phyloP scores from a whole-genome alignment of 2,888 invertebrate species.

The Drosophila histrio region DNA sequence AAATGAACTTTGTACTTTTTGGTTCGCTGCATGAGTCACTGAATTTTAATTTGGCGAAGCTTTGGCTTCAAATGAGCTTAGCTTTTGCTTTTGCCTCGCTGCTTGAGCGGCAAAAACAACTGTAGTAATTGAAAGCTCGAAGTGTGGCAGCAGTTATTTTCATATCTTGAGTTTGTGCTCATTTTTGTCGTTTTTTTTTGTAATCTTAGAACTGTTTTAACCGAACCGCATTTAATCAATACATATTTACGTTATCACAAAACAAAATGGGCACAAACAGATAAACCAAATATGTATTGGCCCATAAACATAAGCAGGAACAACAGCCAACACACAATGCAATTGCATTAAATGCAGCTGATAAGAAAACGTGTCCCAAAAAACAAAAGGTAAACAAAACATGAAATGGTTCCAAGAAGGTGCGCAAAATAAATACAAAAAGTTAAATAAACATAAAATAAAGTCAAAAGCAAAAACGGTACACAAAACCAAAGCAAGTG shows the following conservation, averaged over 20 bases:
- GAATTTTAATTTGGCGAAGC: conserved; percentile 11
- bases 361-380: conserved; percentile 39
- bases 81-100: conserved; percentile 11
- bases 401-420: conserved; percentile 33
- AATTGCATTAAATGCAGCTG: conserved; percentile 57
- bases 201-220: conserved; percentile 31
- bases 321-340: conserved; percentile 39
- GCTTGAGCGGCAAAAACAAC: conserved; percentile 3
- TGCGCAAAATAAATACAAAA: conserved; percentile 44
- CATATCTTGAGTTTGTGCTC: conserved; percentile 23
- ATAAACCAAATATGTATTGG: conserved; percentile 50
- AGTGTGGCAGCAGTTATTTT: background rate
- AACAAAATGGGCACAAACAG: conserved; percentile 32
- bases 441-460: conserved; percentile 27
- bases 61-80: conserved; percentile 16
- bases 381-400: conserved; percentile 38
- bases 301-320: conserved; percentile 35
- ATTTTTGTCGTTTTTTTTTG: too few species aligned
- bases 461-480: conserved; percentile 29
- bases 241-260: conserved; percentile 45
- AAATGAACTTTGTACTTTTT: conserved; percentile 66
- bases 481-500: conserved; percentile 44
- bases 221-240: conserved; percentile 14
- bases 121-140: conserved; percentile 19
- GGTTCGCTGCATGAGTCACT: conserved; percentile 51